A percentile compares a stretch with the other conserved stretches of the same genome.
These are phyloP conservation scores for Cremastinae sp. DNA, from an alignment of 2,888 invertebrate species.

Conservation along the genomic window DNA sequence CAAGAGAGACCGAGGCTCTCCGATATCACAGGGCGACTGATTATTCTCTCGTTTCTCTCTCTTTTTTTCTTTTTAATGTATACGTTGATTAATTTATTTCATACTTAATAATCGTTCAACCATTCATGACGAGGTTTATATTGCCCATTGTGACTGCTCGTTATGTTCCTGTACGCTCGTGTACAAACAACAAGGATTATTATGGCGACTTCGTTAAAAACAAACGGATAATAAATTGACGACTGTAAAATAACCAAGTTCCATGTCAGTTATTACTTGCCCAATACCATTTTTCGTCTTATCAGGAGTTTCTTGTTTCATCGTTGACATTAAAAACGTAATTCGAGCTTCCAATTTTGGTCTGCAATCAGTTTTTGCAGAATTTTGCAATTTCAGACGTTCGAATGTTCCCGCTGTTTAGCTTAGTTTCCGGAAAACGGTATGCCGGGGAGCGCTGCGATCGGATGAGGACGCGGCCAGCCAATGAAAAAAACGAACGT, in stretches of 20 bases:
- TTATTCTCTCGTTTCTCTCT: not conserved
- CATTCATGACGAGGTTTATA: not conserved
- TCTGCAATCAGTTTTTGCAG: not conserved
- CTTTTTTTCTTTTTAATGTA: constrained; percentile 8
- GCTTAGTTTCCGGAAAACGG: constrained; percentile 42
- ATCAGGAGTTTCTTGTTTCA: not conserved
- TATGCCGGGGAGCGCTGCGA: constrained; percentile 55
- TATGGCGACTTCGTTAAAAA: constrained; percentile 23
- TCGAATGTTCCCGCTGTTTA: not conserved
- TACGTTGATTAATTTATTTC: constrained; percentile 46
- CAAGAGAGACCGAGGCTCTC: constrained; percentile 77
- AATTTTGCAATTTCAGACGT: not conserved
- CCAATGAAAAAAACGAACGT: constrained; percentile 69
- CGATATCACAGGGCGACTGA: constrained; percentile 77
- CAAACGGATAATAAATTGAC: constrained; percentile 45
- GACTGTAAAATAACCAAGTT: constrained; percentile 4
- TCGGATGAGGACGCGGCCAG: constrained; percentile 29
- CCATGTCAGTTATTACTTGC: not conserved
- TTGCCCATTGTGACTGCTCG: constrained; percentile 33
- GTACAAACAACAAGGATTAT: constrained; percentile 24
- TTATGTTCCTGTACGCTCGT: constrained; percentile 42
- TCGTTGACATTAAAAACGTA: not conserved
- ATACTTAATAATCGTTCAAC: constrained; percentile 6
- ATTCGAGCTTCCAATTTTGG: not conserved
- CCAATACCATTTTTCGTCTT: not conserved